A percentile compares a stretch with the other conserved stretches of the same genome.
Evolutionary conservation across 2,888 invertebrate species (phyloP).

Genomic region (Nudaria mundana): DNA sequence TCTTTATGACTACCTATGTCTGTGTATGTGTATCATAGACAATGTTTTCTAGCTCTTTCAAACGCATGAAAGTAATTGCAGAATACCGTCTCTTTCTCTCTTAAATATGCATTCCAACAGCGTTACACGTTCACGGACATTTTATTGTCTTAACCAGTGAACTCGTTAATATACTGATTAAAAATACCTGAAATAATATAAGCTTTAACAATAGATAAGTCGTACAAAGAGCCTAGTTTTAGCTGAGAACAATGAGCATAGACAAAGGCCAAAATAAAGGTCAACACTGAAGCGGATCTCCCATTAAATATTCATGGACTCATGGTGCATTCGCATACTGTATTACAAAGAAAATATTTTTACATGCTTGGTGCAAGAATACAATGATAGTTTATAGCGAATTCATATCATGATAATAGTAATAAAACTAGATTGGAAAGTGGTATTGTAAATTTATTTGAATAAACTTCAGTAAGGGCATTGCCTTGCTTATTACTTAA

Average conservation of each 20-base stretch:
- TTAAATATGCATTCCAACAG: too few species aligned
- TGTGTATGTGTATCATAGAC: too few species aligned
- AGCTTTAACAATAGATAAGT: conserved; percentile 54
- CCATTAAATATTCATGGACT: conserved; percentile 68
- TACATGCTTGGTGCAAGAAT: conserved; percentile 41
- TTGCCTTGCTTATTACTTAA: too few species aligned
- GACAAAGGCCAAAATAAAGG: conserved; percentile 71
- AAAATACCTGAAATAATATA: conserved; percentile 50
- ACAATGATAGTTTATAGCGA: conserved; percentile 29
- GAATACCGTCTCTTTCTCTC: too few species aligned
- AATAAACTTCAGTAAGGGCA: too few species aligned
- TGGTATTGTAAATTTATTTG: conserved; percentile 52
- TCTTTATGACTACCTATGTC: too few species aligned
- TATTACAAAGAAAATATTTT: conserved; percentile 58
- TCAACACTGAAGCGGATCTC: conserved; percentile 54
- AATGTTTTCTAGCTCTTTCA: too few species aligned
- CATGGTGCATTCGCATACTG: conserved; percentile 54
- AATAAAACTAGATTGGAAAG: conserved; percentile 19
- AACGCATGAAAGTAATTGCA: too few species aligned
- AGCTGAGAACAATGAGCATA: conserved; percentile 58
- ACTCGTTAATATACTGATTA: conserved; percentile 4
- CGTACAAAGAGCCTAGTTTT: conserved; percentile 21
- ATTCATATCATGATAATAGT: conserved; percentile 40
- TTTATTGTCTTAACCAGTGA: too few species aligned
- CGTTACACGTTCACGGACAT: too few species aligned